These are phyloP conservation scores for Pachyseris speciosa DNA, from an alignment of 64 coral and sea anemone species.

Conservation along the genomic window DNA sequence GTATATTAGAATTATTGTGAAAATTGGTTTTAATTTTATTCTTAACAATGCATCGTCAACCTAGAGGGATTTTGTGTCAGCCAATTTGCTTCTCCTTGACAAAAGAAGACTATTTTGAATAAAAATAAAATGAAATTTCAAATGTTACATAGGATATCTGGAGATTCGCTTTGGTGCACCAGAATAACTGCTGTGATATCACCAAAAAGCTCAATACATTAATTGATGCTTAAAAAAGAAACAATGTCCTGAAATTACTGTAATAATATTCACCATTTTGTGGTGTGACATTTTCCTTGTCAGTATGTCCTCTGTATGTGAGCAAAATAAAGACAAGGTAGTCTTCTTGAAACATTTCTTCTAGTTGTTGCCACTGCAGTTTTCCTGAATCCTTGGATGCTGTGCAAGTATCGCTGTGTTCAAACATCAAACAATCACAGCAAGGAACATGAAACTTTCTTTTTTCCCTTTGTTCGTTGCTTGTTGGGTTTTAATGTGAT, in stretches of 20 bases:
- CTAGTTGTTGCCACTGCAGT: not conserved
- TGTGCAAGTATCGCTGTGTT: not conserved
- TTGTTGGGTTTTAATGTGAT: constrained; percentile 99
- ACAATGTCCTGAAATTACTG: not conserved
- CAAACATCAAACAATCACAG: not conserved
- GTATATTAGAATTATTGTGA: not conserved
- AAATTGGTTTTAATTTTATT: not conserved
- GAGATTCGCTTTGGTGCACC: not conserved
- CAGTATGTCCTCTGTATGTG: not conserved
- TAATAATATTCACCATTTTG: not conserved
- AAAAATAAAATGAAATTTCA: no score
- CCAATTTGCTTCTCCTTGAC: no score
- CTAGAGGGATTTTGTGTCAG: no score
- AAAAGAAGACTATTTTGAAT: no score
- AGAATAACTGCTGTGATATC: not conserved
- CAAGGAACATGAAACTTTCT: constrained; percentile 59
- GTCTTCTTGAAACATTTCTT: not conserved
- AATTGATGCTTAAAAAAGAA: not conserved
- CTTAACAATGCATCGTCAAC: no score
- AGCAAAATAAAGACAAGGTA: not conserved
- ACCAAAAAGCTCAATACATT: not conserved
- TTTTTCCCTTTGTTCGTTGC: constrained; percentile 95
- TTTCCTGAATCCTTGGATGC: not conserved
- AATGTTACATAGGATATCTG: no score
- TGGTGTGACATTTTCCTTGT: not conserved